phyloP scores from a whole-genome alignment of 2,797 vertebrate species.

The Sebastes aleutianus region DNA sequence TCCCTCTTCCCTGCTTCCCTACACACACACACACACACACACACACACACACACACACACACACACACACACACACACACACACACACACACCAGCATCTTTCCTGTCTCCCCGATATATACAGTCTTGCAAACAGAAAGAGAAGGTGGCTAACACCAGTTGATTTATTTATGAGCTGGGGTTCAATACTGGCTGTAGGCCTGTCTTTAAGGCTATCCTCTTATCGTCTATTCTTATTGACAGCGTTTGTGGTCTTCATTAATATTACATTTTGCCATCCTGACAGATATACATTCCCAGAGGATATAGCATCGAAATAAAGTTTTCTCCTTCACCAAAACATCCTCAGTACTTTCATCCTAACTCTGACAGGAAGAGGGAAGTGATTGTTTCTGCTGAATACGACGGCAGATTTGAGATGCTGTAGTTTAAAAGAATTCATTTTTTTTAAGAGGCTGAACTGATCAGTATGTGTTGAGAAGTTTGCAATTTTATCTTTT shows the following conservation, averaged over 20 bases:
- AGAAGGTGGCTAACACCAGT: neutral
- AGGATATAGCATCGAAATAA: constrained; percentile 25
- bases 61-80: no score
- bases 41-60: no score
- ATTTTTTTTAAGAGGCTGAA: neutral
- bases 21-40: neutral
- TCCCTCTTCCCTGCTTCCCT: neutral
- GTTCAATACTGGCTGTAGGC: constrained; percentile 36
- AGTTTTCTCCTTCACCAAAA: constrained; percentile 32
- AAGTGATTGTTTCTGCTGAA: neutral
- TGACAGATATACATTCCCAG: constrained; percentile 34
- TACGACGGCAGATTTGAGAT: neutral
- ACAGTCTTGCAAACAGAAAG: neutral
- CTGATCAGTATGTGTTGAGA: neutral
- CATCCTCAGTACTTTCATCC: constrained; percentile 23
- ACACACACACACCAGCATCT: neutral
- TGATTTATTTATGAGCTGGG: constrained; percentile 62
- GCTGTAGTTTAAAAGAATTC: neutral
- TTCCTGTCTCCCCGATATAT: neutral
- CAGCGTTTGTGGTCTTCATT: constrained; percentile 59
- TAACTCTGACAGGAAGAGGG: constrained; percentile 22
- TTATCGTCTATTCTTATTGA: constrained; percentile 44
- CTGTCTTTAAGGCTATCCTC: constrained; percentile 32
- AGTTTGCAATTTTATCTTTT: neutral
- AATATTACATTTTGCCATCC: constrained; percentile 60